These are phyloP conservation scores for Cettia cetti DNA, from an alignment of 2,113 vertebrate genomes.

Conservation along the genomic window DNA sequence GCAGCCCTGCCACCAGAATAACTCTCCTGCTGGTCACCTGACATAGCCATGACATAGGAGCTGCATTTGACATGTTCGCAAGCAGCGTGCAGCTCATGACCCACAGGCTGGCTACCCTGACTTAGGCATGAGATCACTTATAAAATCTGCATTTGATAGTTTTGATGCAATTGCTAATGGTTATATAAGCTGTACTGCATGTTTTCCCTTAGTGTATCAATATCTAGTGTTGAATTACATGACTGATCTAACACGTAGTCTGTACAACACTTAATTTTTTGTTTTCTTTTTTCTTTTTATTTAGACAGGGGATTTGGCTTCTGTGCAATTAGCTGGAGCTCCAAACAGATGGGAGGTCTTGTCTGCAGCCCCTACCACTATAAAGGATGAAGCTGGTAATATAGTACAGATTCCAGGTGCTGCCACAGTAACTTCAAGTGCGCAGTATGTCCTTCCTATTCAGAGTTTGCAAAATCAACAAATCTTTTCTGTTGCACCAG, in stretches of 20 bases:
- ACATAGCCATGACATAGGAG: background rate
- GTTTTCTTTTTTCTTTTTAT: slow-evolving; percentile 65
- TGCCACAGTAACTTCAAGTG: slow-evolving; percentile 91
- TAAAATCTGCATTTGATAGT: background rate
- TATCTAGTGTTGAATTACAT: slow-evolving; percentile 3
- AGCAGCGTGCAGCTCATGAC: background rate
- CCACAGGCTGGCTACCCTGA: background rate
- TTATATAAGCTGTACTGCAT: background rate
- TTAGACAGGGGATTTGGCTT: slow-evolving; percentile 88
- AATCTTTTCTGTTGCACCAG: slow-evolving; percentile 93
- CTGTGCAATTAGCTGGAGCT: slow-evolving; percentile 87
- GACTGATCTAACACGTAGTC: background rate
- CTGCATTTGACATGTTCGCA: background rate
- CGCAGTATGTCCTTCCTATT: slow-evolving; percentile 97
- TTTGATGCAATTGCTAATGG: background rate
- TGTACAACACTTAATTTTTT: background rate
- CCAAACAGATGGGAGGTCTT: slow-evolving; percentile 96
- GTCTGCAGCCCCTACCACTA: slow-evolving; percentile 82
- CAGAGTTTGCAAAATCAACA: slow-evolving; percentile 97
- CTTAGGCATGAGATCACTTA: background rate
- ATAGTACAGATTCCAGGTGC: slow-evolving; percentile 94
- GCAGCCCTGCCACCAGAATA: slow-evolving; percentile 26
- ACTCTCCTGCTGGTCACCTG: slow-evolving; percentile 18
- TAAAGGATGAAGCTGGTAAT: slow-evolving; percentile 92
- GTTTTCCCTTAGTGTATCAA: background rate